Evolutionary conservation across 1,140 invertebrate species (phyloP).

Genomic region (Steinernema feltiae): DNA sequence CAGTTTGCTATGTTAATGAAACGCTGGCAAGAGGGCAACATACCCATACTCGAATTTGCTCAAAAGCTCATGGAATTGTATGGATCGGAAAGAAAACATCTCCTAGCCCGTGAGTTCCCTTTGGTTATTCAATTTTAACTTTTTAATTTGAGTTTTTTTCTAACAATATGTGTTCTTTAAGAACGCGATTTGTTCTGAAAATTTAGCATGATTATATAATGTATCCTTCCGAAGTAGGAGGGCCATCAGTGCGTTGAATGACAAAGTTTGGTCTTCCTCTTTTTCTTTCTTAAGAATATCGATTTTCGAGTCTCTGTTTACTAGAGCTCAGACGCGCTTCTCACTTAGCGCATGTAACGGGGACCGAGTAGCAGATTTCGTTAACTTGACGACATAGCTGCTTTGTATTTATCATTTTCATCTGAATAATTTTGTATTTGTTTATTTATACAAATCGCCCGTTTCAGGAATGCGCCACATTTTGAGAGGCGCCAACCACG

Average conservation of each 20-base stretch:
- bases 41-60: constrained; percentile 59
- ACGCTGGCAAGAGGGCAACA: constrained; percentile 52
- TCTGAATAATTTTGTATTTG: not conserved
- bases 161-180: no score
- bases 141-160: no score
- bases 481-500: constrained; percentile 37
- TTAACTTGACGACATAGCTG: not conserved
- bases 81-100: constrained; percentile 58
- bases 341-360: not conserved
- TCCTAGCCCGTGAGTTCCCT: constrained; percentile 54
- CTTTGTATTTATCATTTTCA: not conserved
- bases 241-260: not conserved
- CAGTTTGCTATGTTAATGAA: constrained; percentile 57
- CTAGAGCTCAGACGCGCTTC: not conserved
- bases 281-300: not conserved
- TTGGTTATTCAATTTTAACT: no score
- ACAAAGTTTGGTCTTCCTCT: constrained; percentile 5
- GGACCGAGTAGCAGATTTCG: not conserved
- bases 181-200: constrained; percentile 15
- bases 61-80: constrained; percentile 58
- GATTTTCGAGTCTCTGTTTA: constrained; percentile 12
- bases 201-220: not conserved
- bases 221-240: not conserved
- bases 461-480: constrained; percentile 40
- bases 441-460: not conserved